phyloP scores from a whole-genome alignment of 2,113 vertebrate species.

The Gopherus evgoodei region DNA sequence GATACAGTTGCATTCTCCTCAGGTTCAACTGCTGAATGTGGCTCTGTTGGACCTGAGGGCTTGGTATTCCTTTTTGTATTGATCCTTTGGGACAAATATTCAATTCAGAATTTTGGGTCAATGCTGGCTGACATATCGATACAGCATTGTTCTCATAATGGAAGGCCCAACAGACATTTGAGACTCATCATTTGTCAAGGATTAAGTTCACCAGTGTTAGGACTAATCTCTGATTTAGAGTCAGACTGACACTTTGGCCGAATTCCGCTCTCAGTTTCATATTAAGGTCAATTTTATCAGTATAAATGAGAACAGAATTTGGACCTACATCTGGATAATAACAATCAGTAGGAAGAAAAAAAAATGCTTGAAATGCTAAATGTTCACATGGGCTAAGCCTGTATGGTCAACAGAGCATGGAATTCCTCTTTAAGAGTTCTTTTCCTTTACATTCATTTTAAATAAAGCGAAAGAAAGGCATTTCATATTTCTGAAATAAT shows the following conservation, averaged over 20 bases:
- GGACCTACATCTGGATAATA: background rate
- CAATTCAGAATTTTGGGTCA: background rate
- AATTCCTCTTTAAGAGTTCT: background rate
- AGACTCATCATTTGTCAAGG: background rate
- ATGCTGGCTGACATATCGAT: background rate
- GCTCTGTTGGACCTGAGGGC: background rate
- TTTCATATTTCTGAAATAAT: background rate
- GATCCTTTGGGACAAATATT: background rate
- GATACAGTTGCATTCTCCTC: background rate
- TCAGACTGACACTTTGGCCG: background rate
- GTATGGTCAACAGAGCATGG: background rate
- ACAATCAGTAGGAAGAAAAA: background rate
- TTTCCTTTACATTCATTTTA: background rate
- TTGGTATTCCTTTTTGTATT: background rate
- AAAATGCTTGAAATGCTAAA: background rate
- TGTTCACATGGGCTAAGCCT: background rate
- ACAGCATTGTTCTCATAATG: background rate
- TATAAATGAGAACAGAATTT: background rate
- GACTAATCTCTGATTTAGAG: background rate
- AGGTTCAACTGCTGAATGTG: background rate
- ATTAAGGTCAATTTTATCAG: slow-evolving; percentile 1
- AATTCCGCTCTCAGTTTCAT: background rate
- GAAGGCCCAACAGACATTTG: background rate
- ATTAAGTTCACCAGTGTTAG: background rate
- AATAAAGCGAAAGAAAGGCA: background rate